Percentiles rank a stretch among this genome's conserved stretches.
phyloP scores from a whole-genome alignment of 2,888 invertebrate species.

The Ctena decussata region DNA sequence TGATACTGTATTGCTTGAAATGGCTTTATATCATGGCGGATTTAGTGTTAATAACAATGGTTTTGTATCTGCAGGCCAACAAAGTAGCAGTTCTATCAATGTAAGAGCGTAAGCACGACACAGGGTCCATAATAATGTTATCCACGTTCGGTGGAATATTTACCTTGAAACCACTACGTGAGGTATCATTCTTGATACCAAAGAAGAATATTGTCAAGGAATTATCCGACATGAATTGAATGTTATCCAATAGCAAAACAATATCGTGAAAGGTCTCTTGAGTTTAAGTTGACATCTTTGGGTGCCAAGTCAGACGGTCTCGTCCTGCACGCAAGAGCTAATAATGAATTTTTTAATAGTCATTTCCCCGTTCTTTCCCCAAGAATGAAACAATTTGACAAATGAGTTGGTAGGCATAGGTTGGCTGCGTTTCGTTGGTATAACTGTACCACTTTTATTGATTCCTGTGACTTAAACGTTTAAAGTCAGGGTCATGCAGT shows the following conservation, averaged over 20 bases:
- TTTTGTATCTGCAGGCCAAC: background rate
- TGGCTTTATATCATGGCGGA: constrained; percentile 4
- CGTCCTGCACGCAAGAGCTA: background rate
- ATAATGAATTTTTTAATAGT: background rate
- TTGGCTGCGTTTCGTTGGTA: background rate
- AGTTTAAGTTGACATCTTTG: background rate
- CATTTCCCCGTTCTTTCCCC: background rate
- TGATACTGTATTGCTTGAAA: background rate
- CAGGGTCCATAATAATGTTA: constrained; percentile 12
- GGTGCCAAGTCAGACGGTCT: constrained; percentile 2
- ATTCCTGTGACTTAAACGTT: background rate
- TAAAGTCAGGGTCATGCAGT: background rate
- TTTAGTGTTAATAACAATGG: background rate
- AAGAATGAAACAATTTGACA: background rate
- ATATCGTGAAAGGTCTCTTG: background rate
- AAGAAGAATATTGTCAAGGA: constrained; percentile 18
- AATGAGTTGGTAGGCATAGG: background rate
- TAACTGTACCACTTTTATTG: background rate
- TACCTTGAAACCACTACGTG: constrained; percentile 19
- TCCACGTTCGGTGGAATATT: constrained; percentile 9
- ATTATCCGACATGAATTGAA: constrained; percentile 4
- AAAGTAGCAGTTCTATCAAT: background rate
- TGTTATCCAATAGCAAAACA: background rate
- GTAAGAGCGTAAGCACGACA: background rate
- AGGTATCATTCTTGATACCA: constrained; percentile 31